Conservation (phyloP, 2,113 vertebrate species). For the Onychostruthus taczanowskii region DNA sequence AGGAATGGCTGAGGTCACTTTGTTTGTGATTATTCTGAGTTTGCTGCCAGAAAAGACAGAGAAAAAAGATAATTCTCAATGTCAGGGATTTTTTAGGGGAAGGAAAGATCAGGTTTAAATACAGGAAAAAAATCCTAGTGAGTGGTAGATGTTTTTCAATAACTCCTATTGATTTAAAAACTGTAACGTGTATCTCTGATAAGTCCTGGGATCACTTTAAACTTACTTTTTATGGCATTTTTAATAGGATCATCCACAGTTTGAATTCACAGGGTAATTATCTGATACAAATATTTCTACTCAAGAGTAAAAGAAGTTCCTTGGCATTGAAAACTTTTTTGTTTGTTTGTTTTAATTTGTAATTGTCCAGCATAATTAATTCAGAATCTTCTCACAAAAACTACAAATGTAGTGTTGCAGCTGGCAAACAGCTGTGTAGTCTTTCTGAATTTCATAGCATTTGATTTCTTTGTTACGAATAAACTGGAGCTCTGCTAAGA, state of each 20-base stretch:
- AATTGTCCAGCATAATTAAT: background rate
- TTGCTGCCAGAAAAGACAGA: background rate
- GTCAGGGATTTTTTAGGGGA: background rate
- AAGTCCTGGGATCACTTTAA: background rate
- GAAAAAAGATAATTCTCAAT: background rate
- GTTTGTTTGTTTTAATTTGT: background rate
- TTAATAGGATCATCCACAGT: background rate
- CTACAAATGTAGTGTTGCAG: background rate
- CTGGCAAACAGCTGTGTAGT: background rate
- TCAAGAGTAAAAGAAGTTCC: background rate
- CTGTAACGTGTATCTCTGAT: background rate
- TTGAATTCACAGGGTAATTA: background rate
- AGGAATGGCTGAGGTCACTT: background rate
- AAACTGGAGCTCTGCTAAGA: background rate
- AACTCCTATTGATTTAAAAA: background rate
- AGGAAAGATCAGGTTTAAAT: background rate
- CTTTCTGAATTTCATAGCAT: background rate
- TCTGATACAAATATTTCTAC: background rate
- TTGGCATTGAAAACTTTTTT: background rate
- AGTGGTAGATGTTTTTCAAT: background rate
- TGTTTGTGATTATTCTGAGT: background rate
- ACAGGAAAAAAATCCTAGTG: background rate
- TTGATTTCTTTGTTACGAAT: background rate
- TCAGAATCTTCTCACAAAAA: background rate
- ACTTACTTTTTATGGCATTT: background rate